A percentile compares a stretch with the other conserved stretches of the same genome.
Conservation (phyloP, 2,113 vertebrate genomes). For the Entosphenus tridentatus region DNA sequence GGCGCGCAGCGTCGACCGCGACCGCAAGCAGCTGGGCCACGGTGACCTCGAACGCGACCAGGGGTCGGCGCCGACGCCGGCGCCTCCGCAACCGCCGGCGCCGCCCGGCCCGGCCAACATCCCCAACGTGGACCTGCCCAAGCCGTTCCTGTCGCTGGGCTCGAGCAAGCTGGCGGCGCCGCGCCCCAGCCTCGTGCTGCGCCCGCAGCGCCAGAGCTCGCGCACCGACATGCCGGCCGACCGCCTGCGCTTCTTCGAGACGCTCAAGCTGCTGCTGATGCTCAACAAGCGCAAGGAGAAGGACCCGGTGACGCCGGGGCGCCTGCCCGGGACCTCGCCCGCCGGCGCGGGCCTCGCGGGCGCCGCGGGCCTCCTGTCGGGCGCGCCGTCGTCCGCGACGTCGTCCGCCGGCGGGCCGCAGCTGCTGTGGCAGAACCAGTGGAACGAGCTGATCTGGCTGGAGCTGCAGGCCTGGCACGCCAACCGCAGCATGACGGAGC, state of each 20-base stretch:
- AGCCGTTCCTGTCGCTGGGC: conserved; percentile 91
- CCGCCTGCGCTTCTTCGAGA: conserved; percentile 94
- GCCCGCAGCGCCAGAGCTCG: conserved; percentile 76
- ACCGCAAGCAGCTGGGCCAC: no score
- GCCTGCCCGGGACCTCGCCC: conserved; percentile 39
- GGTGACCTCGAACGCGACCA: no score
- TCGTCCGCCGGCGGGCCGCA: not conserved
- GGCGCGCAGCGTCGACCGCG: no score
- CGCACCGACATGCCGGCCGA: conserved; percentile 82
- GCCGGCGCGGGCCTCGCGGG: no score
- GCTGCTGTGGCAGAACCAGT: conserved; percentile 56
- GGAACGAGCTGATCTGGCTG: conserved; percentile 85
- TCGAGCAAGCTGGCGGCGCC: conserved; percentile 69
- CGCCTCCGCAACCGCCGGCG: no score
- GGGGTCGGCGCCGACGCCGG: no score
- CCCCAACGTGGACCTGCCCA: conserved; percentile 69
- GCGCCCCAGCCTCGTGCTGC: conserved; percentile 51
- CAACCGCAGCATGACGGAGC: conserved; percentile 59
- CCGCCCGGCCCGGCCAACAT: conserved; percentile 14
- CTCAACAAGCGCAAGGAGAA: conserved; percentile 98
- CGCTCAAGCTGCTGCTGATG: conserved; percentile 72
- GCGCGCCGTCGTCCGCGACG: not conserved
- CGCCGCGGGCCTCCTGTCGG: not conserved
- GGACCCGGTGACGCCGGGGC: conserved; percentile 56
- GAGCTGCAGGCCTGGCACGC: conserved; percentile 98